Percentiles rank a stretch among this genome's conserved stretches.
Evolutionary conservation across 2,113 vertebrate species (phyloP).

Genomic region (Phasianus colchicus): DNA sequence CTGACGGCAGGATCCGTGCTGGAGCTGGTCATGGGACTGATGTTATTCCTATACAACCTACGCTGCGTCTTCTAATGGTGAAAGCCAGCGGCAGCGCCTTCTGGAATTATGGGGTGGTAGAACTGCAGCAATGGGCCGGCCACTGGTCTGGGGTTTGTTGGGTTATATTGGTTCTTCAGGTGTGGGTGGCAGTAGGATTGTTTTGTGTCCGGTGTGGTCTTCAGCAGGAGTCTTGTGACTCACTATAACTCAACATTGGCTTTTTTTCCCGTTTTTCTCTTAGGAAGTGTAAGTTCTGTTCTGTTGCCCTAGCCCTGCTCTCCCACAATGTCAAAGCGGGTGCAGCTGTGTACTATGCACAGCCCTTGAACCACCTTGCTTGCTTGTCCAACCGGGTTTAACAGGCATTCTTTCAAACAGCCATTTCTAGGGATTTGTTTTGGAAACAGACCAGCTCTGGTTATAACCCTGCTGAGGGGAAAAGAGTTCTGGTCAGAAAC

Average conservation of each 20-base stretch:
- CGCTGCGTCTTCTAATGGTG: rapidly evolving
- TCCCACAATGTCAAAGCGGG: rapidly evolving
- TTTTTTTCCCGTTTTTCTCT: rapidly evolving
- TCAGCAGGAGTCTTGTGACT: neutral
- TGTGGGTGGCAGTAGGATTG: neutral
- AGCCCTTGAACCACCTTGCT: neutral
- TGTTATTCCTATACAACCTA: neutral
- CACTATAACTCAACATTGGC: neutral
- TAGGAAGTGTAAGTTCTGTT: rapidly evolving
- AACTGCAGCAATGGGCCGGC: neutral
- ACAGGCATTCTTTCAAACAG: neutral
- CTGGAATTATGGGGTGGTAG: rapidly evolving
- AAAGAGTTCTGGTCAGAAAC: neutral
- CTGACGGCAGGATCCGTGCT: neutral
- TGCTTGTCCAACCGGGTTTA: neutral
- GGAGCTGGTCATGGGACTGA: rapidly evolving
- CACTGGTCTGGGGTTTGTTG: too few species aligned
- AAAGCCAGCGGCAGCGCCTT: rapidly evolving
- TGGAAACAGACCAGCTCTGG: neutral
- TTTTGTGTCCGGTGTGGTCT: rapidly evolving
- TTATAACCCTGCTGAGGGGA: neutral
- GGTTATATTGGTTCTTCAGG: neutral
- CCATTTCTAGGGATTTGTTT: rapidly evolving
- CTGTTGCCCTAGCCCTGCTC: rapidly evolving
- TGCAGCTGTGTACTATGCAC: neutral